Base-by-base conservation (phyloP, 2,113 vertebrate species). In the Phasianus colchicus region DNA sequence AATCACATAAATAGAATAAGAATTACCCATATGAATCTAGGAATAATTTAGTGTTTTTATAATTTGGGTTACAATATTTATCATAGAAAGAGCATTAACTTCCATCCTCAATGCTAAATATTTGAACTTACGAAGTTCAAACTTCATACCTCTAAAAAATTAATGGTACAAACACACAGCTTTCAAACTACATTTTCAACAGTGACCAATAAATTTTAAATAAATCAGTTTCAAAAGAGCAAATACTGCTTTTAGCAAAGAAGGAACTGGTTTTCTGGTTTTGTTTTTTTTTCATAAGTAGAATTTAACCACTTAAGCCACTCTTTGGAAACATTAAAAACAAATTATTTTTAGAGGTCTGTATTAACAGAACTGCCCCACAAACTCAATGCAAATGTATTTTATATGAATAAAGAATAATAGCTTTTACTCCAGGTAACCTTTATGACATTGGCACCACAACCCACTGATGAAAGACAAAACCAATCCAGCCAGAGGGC, bases 141-240 rank as follows among this genome's bases (percentile, higher is more conserved):
- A 64, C 69, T 92, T 80, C 42, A 42, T 67, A 85, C 9, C 19
- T 10, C 38, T 63, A 57, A 88, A 95, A 95, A 88, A 93, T 43
- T 70, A 88, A 90, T 18, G 18, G 83, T 70, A 89, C 67, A 87
- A 92, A 91, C 58, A 90, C 42, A 55, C 2, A 0, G 67, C 18
- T 92, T 92, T 87, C 78, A 66, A 58, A 80, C 58, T 76, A 91
- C 52, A 70, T 89, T 91, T 91, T 90, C 69, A 90, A 90, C 42
- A 77, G 29, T 64, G 86, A 80, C 60, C 76, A 88, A 67, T 67
- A 88, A 64, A 60, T 17, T 88, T 85, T 60, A 86, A 91, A 88
- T 16, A 94, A 88, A 88, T 83, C 64, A 66, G 21, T 55, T 47
- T 88, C 60, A 58, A 50, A 91, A 60, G 7, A 58, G 29, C 8